Base-by-base conservation (phyloP, 2,113 vertebrate species). In the Gobius niger region DNA sequence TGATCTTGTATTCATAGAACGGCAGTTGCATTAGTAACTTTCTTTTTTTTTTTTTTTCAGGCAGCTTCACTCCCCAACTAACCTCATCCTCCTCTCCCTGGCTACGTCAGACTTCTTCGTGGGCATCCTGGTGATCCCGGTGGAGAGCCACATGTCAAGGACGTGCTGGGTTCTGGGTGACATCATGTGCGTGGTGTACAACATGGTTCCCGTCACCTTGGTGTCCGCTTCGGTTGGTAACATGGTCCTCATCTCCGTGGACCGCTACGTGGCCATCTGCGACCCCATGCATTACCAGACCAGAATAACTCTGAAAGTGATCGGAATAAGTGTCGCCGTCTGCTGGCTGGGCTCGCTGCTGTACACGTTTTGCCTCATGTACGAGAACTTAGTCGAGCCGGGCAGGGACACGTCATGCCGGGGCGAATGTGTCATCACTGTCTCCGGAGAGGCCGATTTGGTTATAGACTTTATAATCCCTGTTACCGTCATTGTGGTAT, bases 161-260 rank as follows among this genome's bases (percentile, higher is more conserved):
- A 40, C 18, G 5, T 67, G 65, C 24, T 68, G 67, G 67, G 8
- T n/a, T 4, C 15, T 59, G 19, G 66, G 66, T 7, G 54, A 68
- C 9, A 6, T 59, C 6, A 1, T 47, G 14, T 68, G 66, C 2
- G 44, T 47, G 9, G 19, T 59, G 13, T 19, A 63, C 15, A 44
- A 44, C 15, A 4, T 16, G 1, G 15, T 60, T 44, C 57, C 40
- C 0, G 13, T 60, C 14, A 60, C 57, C 15, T 60, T 60, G 7
- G 57, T 60, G 57, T 44, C 57, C 9, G 40, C 40, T 8, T 60
- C 57, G 8, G 57, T 60, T 40, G 40, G 57, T n/a, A 63, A 9
- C 34, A 56, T 40, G 50, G 42, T 46, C 41, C 73, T 81, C 24
- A 41, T 72, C 4, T 80, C 68, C 67, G 76, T 19, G 44, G 65